phyloP scores from a whole-genome alignment of 2,797 vertebrate genomes.

The Pangasius macronema region DNA sequence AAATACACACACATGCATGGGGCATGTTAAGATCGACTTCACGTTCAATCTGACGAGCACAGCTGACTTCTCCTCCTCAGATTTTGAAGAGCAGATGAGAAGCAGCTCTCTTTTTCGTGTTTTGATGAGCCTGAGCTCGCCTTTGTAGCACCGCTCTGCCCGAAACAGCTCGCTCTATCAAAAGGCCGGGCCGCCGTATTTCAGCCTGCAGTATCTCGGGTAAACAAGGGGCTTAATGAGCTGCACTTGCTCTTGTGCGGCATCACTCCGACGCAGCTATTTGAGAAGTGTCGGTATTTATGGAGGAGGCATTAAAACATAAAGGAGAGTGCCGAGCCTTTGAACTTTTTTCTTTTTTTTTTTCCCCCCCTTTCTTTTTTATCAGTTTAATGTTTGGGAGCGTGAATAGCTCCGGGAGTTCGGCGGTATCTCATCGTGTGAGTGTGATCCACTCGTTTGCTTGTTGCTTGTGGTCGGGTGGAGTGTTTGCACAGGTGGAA shows the following conservation, averaged over 20 bases:
- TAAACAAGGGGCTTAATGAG: constrained; percentile 61
- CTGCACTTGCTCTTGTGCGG: constrained; percentile 46
- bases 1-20: not conserved
- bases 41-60: constrained; percentile 16
- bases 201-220: constrained; percentile 31
- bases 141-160: constrained; percentile 53
- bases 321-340: constrained; percentile 52
- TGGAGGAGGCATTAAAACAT: constrained; percentile 60
- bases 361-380: constrained; percentile 31
- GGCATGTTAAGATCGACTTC: constrained; percentile 18
- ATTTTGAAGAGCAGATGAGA: constrained; percentile 46
- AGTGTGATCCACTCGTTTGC: constrained; percentile 14
- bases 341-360: constrained; percentile 41
- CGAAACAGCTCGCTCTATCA: constrained; percentile 31
- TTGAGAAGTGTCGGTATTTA: constrained; percentile 57
- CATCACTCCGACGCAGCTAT: constrained; percentile 41
- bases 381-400: constrained; percentile 44
- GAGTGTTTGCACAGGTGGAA: constrained; percentile 65
- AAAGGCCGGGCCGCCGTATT: constrained; percentile 32
- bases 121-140: constrained; percentile 44
- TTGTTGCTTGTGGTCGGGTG: constrained; percentile 49
- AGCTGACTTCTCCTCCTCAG: constrained; percentile 33
- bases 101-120: constrained; percentile 38
- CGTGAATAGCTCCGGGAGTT: constrained; percentile 49
- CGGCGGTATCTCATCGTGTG: constrained; percentile 35